A percentile compares a stretch with the other conserved stretches of the same genome.
Evolutionary conservation across 2,113 vertebrate genomes (phyloP).

Genomic region (Anseranas semipalmata): DNA sequence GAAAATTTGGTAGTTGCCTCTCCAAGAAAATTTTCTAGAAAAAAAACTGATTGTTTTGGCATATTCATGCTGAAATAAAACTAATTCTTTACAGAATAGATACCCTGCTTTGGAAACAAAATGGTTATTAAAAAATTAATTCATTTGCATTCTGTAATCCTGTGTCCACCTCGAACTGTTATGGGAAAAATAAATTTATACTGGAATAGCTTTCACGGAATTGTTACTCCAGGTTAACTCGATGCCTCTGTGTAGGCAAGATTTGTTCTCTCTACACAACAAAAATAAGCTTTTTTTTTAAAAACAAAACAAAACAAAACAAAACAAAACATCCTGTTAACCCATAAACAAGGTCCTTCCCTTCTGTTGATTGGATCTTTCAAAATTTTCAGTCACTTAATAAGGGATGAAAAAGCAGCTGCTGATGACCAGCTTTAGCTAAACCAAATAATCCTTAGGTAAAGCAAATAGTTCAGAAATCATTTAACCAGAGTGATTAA

Average conservation of each 20-base stretch:
- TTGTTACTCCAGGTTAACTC: neutral
- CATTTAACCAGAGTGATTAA: neutral
- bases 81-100: neutral
- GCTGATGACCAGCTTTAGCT: neutral
- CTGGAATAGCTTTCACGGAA: neutral
- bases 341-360: neutral
- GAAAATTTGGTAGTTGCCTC: neutral
- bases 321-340: neutral
- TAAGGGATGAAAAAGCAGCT: neutral
- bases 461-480: neutral
- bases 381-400: neutral
- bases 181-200: neutral
- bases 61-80: neutral
- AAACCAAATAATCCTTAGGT: neutral
- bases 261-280: neutral
- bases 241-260: neutral
- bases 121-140: neutral
- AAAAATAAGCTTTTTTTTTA: neutral
- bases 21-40: neutral
- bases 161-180: neutral
- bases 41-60: neutral
- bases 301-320: neutral
- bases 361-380: neutral
- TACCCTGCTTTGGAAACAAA: neutral
- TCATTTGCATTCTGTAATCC: neutral